These are phyloP conservation scores for Dromius quadrimaculatus DNA, from an alignment of 2,888 invertebrate genomes.

Conservation along the genomic window DNA sequence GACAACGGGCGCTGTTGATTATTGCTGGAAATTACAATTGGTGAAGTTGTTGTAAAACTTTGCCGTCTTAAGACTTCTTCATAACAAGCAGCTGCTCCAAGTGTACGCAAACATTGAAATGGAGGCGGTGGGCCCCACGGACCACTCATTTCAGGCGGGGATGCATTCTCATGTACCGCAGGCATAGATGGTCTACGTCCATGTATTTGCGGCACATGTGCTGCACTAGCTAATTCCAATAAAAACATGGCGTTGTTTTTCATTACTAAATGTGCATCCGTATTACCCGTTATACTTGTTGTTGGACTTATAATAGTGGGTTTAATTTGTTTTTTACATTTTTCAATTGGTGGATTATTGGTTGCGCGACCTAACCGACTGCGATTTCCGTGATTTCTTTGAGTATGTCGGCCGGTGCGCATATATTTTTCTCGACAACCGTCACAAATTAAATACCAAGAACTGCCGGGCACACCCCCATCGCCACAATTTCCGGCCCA, in stretches of 20 bases:
- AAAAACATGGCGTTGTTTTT: slow-evolving; percentile 95
- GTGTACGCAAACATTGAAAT: slow-evolving; percentile 72
- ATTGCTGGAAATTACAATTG: background rate
- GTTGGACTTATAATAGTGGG: slow-evolving; percentile 56
- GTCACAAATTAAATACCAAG: slow-evolving; percentile 95
- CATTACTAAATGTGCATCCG: slow-evolving; percentile 76
- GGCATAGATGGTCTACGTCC: slow-evolving; percentile 66
- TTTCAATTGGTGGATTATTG: background rate
- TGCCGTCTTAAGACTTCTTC: slow-evolving; percentile 68
- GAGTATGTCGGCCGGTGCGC: slow-evolving; percentile 62
- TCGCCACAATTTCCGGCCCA: slow-evolving; percentile 93
- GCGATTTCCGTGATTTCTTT: slow-evolving; percentile 63
- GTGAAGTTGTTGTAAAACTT: slow-evolving; percentile 58
- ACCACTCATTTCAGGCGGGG: slow-evolving; percentile 69
- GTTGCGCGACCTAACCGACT: slow-evolving; percentile 58
- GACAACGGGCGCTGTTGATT: slow-evolving; percentile 68
- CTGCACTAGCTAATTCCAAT: slow-evolving; percentile 87
- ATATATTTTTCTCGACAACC: slow-evolving; percentile 85
- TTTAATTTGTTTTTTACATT: slow-evolving; percentile 40
- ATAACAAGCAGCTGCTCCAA: slow-evolving; percentile 67
- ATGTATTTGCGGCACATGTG: slow-evolving; percentile 64
- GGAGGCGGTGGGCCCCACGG: slow-evolving; percentile 71
- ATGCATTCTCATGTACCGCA: slow-evolving; percentile 71
- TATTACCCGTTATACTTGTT: slow-evolving; percentile 60
- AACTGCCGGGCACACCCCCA: slow-evolving; percentile 80